Evolutionary conservation across 1,140 invertebrate genomes (phyloP), one percentile per base, ranked within the genome.

Genomic region (Eciton burchellii): DNA sequence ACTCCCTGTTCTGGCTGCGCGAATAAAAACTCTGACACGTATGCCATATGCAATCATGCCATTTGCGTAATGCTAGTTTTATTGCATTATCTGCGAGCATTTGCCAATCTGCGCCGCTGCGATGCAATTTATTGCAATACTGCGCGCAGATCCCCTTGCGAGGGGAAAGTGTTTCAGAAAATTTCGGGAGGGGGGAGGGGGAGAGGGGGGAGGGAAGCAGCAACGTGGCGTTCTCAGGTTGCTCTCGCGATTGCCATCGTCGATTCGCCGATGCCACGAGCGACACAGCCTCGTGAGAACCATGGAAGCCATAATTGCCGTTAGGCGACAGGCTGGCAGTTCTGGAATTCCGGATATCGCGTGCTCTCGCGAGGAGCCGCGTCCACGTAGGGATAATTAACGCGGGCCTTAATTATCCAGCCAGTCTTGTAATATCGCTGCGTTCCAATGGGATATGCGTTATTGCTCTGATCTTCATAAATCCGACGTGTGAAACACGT

Each of bases 401-500:
- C 12, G 14, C 21, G 1, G 60, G 45, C 41, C n/a, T 11, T n/a
- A 19, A 45, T 57, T 35, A 24, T 35, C 6, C 35, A 3, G 2
- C 35, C 6, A 70, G n/a, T 52, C 4, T 54, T 54, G 19, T 54
- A 71, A n/a, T n/a, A n/a, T n/a, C n/a, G n/a, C n/a, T n/a, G n/a
- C n/a, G n/a, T n/a, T n/a, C n/a, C n/a, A n/a, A n/a, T 6, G 35
- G 35, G 6, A 35, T 35, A 35, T 35, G 35, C 6, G 6, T 35
- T 6, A 35, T 35, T 35, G 35, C 6, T 35, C 6, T 35, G 6
- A 35, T 35, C 6, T 35, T 35, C 35, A 35, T 35, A 35, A 35
- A 35, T 35, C 35, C 6, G 6, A 35, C 6, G 6, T 35, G 6
- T 6, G 35, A 35, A 35, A 6, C 2, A 35, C 35, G 35, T 35